These are phyloP conservation scores for Erpetoichthys calabaricus DNA, from an alignment of 2,797 vertebrate species.

Conservation along the genomic window DNA sequence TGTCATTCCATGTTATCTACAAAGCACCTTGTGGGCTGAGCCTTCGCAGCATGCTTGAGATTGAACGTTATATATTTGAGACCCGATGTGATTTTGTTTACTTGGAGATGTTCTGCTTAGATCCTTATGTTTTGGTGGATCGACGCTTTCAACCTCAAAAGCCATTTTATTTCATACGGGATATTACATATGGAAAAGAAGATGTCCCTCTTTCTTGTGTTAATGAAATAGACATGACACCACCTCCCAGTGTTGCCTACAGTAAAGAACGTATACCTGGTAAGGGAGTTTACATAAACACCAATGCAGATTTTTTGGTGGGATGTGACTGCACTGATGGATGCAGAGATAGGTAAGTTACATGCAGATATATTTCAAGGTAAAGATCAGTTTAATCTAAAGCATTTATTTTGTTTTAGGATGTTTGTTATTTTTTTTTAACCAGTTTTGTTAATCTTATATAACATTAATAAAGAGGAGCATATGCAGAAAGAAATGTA, in stretches of 20 bases:
- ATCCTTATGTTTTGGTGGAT: constrained; percentile 90
- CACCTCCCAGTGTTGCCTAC: constrained; percentile 83
- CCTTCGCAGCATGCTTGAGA: constrained; percentile 83
- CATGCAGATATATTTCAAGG: no score
- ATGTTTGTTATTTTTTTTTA: no score
- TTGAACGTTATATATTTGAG: constrained; percentile 86
- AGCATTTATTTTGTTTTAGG: no score
- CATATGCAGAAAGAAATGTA: no score
- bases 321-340: constrained; percentile 90
- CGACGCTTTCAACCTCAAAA: constrained; percentile 84
- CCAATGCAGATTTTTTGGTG: constrained; percentile 76
- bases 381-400: no score
- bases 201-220: constrained; percentile 90
- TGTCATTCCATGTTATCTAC: constrained; percentile 95
- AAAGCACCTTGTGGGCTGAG: constrained; percentile 90
- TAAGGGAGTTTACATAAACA: constrained; percentile 88
- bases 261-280: constrained; percentile 91
- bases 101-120: constrained; percentile 96
- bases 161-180: constrained; percentile 79
- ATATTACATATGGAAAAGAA: constrained; percentile 80
- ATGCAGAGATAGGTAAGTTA: constrained; percentile 81
- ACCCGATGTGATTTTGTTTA: constrained; percentile 82
- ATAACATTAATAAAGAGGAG: no score
- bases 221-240: constrained; percentile 83
- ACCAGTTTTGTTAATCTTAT: no score